phyloP scores from a whole-genome alignment of 2,888 invertebrate genomes.

The Polylopha cassiicola region DNA sequence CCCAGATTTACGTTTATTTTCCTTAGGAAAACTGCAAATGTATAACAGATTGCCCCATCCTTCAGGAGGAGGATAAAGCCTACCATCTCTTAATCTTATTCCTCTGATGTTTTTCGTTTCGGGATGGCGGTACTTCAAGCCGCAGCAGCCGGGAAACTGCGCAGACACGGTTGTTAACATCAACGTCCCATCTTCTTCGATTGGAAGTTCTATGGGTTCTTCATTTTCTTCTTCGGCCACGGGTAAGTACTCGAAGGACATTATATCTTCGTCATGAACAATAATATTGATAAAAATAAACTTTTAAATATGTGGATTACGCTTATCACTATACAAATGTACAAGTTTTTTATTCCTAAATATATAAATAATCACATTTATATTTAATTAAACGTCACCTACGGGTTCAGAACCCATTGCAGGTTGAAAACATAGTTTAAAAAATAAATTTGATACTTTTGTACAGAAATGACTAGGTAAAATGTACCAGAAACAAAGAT shows the following conservation, averaged over 20 bases:
- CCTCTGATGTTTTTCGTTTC: slow-evolving; percentile 94
- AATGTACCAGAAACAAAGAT: slow-evolving; percentile 24
- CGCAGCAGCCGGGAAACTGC: slow-evolving; percentile 97
- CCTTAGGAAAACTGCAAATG: slow-evolving; percentile 91
- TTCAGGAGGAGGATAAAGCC: slow-evolving; percentile 90
- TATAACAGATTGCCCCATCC: slow-evolving; percentile 91
- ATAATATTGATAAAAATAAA: slow-evolving; percentile 62
- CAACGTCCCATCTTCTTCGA: slow-evolving; percentile 96
- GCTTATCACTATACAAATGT: slow-evolving; percentile 71
- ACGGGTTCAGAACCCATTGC: slow-evolving; percentile 75
- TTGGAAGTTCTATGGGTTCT: slow-evolving; percentile 97
- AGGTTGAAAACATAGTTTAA: slow-evolving; percentile 70
- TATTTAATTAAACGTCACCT: slow-evolving; percentile 68
- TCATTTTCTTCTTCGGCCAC: slow-evolving; percentile 98
- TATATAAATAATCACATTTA: slow-evolving; percentile 62
- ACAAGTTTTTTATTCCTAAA: slow-evolving; percentile 62
- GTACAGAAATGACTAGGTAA: slow-evolving; percentile 33
- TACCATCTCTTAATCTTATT: slow-evolving; percentile 92
- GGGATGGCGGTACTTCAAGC: slow-evolving; percentile 96
- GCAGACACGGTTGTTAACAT: slow-evolving; percentile 95
- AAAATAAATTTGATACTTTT: slow-evolving; percentile 44
- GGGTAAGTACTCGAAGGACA: slow-evolving; percentile 85
- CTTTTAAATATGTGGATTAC: slow-evolving; percentile 49
- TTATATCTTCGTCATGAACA: slow-evolving; percentile 74
- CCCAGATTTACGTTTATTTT: slow-evolving; percentile 96